Evolutionary conservation across 2,888 invertebrate species (phyloP).

Genomic region (Apamea monoglypha): DNA sequence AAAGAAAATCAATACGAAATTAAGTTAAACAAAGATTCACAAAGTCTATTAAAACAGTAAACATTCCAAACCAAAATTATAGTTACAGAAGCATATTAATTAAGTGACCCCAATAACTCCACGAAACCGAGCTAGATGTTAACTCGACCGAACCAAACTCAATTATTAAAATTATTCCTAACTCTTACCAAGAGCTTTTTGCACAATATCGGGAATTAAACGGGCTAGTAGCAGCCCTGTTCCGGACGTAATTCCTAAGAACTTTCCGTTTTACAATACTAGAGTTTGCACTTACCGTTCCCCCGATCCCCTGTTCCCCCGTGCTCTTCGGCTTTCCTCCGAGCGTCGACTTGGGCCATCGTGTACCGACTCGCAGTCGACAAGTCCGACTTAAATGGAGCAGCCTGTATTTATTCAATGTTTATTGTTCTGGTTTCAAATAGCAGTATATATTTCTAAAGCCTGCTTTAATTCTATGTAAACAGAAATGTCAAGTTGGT

Average conservation of each 20-base stretch:
- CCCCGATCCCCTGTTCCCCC: conserved; percentile 42
- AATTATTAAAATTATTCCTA: conserved; percentile 45
- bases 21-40: background rate
- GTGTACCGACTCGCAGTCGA: conserved; percentile 56
- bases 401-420: conserved; percentile 57
- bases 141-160: conserved; percentile 40
- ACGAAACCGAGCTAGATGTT: conserved; percentile 22
- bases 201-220: conserved; percentile 45
- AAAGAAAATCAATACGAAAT: background rate
- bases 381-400: conserved; percentile 60
- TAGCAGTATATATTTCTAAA: conserved; percentile 20
- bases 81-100: conserved; percentile 28
- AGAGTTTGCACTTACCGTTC: conserved; percentile 79
- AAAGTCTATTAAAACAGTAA: conserved; percentile 14
- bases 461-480: background rate
- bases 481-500: background rate
- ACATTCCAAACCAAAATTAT: conserved; percentile 21
- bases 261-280: conserved; percentile 74
- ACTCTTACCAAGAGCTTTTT: conserved; percentile 34
- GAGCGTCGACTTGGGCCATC: conserved; percentile 38
- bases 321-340: conserved; percentile 32
- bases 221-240: conserved; percentile 44
- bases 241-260: conserved; percentile 63
- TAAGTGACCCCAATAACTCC: conserved; percentile 30
- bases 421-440: conserved; percentile 44